These are phyloP conservation scores for Pipistrellus pipistrellus DNA, from an alignment of 2,797 vertebrate genomes.

Conservation along the genomic window DNA sequence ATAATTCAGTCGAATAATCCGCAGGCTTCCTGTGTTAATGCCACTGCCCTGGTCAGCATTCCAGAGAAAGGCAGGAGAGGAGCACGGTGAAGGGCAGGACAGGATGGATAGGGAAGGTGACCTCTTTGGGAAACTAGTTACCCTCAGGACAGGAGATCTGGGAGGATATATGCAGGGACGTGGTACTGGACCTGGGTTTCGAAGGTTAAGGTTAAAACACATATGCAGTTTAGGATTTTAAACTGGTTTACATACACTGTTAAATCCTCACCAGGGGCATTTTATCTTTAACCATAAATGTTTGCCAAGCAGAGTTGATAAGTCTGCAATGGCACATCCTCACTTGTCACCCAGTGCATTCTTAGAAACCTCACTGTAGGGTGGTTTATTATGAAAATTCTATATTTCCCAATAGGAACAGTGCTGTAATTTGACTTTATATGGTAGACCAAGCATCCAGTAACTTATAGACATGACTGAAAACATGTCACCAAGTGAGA, in stretches of 20 bases:
- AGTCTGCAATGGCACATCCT: background rate
- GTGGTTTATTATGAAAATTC: constrained; percentile 63
- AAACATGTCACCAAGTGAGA: constrained; percentile 70
- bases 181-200: background rate
- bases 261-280: background rate
- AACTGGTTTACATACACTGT: constrained; percentile 14
- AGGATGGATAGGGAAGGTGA: background rate
- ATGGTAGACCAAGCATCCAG: constrained; percentile 68
- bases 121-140: background rate
- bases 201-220: constrained; percentile 20
- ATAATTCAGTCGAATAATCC: background rate
- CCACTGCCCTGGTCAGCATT: background rate
- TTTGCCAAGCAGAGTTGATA: constrained; percentile 58
- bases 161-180: background rate
- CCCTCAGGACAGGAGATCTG: background rate
- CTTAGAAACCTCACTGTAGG: background rate
- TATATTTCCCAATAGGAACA: constrained; percentile 73
- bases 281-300: constrained; percentile 67
- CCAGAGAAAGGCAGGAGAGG: background rate
- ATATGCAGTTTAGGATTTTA: background rate
- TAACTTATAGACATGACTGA: constrained; percentile 73
- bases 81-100: no score
- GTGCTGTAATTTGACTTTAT: constrained; percentile 69
- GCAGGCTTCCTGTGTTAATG: background rate
- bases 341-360: background rate